Conservation (phyloP, 2,797 vertebrate genomes). For the Tokudaia muenninki region DNA sequence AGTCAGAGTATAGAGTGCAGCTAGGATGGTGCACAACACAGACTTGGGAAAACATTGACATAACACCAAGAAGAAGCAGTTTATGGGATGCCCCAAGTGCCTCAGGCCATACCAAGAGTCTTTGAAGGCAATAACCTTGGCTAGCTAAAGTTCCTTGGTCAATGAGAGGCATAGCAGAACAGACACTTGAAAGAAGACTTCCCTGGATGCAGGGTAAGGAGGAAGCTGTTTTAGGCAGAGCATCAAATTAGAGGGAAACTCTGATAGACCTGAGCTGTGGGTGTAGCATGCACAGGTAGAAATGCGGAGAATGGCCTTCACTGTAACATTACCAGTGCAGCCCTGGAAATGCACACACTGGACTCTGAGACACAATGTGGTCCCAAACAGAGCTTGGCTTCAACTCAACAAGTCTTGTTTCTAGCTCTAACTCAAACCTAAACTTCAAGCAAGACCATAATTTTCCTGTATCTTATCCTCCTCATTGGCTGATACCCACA, state of each 20-base stretch:
- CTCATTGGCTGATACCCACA: background rate
- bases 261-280: background rate
- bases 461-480: background rate
- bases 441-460: background rate
- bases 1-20: background rate
- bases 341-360: background rate
- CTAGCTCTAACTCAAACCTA: background rate
- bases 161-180: background rate
- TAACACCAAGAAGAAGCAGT: rapidly evolving
- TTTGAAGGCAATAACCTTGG: background rate
- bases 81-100: background rate
- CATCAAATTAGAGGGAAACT: background rate
- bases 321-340: background rate
- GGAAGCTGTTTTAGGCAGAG: background rate
- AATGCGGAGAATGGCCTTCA: background rate
- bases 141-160: background rate
- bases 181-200: background rate
- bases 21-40: background rate
- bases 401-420: background rate
- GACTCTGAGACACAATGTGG: background rate
- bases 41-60: background rate
- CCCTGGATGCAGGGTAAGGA: background rate
- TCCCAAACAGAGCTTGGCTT: background rate
- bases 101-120: background rate
- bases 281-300: background rate